A percentile compares a stretch with the other conserved stretches of the same genome.
Evolutionary conservation across 2,797 vertebrate species (phyloP).

Genomic region (Rhincodon typus): DNA sequence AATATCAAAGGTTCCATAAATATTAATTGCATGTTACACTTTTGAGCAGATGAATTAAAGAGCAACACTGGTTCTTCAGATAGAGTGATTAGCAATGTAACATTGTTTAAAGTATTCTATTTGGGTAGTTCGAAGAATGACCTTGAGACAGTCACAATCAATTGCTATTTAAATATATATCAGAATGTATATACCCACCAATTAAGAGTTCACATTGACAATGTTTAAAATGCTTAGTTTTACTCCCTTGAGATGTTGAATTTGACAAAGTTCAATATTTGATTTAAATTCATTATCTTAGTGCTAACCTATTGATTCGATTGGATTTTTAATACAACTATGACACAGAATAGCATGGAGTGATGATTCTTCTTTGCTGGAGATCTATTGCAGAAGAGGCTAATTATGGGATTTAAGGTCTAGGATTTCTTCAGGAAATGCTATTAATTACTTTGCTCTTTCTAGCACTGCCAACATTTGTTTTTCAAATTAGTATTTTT

Average conservation of each 20-base stretch:
- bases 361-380: neutral
- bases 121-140: neutral
- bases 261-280: neutral
- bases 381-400: neutral
- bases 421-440: neutral
- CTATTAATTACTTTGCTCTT: neutral
- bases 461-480: neutral
- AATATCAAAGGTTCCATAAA: neutral
- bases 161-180: neutral
- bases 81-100: neutral
- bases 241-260: neutral
- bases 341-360: neutral
- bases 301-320: neutral
- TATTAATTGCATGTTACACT: neutral
- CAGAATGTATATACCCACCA: neutral
- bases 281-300: neutral
- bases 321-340: neutral
- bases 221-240: neutral
- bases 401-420: neutral
- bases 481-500: neutral
- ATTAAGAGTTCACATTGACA: neutral
- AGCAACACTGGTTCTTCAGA: neutral
- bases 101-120: neutral
- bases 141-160: constrained; percentile 22
- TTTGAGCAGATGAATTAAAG: neutral